phyloP scores from a whole-genome alignment of 1,140 invertebrate species.

The Globodera rostochiensis region DNA sequence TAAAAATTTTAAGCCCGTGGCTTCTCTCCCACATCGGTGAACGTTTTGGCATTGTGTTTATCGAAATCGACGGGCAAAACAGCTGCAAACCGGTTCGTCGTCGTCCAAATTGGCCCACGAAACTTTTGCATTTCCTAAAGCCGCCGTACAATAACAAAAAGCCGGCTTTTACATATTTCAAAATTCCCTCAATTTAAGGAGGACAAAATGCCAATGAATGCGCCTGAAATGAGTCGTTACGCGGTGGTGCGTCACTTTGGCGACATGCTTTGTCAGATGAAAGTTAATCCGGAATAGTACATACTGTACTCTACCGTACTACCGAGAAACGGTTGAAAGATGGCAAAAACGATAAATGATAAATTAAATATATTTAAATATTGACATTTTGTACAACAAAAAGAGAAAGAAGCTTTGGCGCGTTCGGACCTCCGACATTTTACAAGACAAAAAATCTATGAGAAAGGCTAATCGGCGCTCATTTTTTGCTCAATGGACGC shows the following conservation, averaged over 20 bases:
- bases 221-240: not conserved
- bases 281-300: not conserved
- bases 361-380: not conserved
- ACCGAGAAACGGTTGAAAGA: too few relatives aligned
- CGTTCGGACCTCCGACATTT: not conserved
- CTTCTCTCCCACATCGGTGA: slow-evolving; percentile 4
- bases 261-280: not conserved
- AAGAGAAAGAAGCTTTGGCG: not conserved
- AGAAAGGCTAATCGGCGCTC: not conserved
- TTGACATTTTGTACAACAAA: not conserved
- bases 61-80: not conserved
- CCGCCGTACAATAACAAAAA: too few relatives aligned
- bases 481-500: too few relatives aligned
- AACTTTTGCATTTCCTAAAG: too few relatives aligned
- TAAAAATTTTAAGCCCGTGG: not conserved
- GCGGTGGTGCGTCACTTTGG: not conserved
- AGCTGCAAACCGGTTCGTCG: not conserved
- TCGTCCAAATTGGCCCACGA: not conserved
- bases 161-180: too few relatives aligned
- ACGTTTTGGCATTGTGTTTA: slow-evolving; percentile 9
- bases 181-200: not conserved
- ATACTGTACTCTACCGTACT: too few relatives aligned
- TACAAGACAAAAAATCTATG: not conserved
- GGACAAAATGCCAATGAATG: not conserved
- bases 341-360: too few relatives aligned